Percentiles rank a stretch among this genome's conserved stretches.
These are phyloP conservation scores for Dexiosoma caninum DNA, from an alignment of 2,888 invertebrate species.

Conservation along the genomic window DNA sequence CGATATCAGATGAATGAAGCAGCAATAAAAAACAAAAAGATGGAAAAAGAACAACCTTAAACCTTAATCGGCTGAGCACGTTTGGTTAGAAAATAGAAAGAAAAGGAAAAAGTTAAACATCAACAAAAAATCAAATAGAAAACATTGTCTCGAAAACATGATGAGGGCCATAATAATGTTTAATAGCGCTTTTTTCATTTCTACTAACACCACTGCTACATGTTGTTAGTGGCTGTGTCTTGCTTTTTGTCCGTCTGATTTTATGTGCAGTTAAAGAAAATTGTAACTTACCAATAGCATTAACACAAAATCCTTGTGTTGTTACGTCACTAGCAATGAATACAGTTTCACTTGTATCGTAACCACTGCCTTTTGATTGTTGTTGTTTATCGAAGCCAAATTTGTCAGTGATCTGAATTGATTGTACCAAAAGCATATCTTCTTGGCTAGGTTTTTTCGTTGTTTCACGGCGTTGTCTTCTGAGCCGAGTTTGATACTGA, in stretches of 20 bases:
- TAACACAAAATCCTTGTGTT: constrained; percentile 77
- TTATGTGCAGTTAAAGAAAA: not conserved
- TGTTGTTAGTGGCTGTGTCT: constrained; percentile 34
- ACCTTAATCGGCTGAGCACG: constrained; percentile 62
- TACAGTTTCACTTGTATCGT: constrained; percentile 83
- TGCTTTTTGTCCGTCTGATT: constrained; percentile 16
- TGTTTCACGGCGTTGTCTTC: constrained; percentile 71
- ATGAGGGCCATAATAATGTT: constrained; percentile 42
- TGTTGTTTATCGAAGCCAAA: constrained; percentile 88
- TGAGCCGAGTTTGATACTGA: constrained; percentile 44
- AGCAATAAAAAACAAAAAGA: constrained; percentile 4
- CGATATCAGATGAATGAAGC: constrained; percentile 55
- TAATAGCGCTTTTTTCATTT: constrained; percentile 29
- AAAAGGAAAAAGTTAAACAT: constrained; percentile 38
- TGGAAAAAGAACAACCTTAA: constrained; percentile 42
- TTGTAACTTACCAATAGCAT: constrained; percentile 76
- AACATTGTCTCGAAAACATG: constrained; percentile 59
- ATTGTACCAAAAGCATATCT: constrained; percentile 91
- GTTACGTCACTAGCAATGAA: constrained; percentile 82
- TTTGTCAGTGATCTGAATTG: constrained; percentile 94
- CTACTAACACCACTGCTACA: constrained; percentile 28
- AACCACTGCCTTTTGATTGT: constrained; percentile 78
- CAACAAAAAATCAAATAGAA: constrained; percentile 30
- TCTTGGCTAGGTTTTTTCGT: constrained; percentile 80
- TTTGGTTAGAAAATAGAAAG: constrained; percentile 43